Conservation (phyloP, 1,140 invertebrate genomes). For the Wasmannia auropunctata region DNA sequence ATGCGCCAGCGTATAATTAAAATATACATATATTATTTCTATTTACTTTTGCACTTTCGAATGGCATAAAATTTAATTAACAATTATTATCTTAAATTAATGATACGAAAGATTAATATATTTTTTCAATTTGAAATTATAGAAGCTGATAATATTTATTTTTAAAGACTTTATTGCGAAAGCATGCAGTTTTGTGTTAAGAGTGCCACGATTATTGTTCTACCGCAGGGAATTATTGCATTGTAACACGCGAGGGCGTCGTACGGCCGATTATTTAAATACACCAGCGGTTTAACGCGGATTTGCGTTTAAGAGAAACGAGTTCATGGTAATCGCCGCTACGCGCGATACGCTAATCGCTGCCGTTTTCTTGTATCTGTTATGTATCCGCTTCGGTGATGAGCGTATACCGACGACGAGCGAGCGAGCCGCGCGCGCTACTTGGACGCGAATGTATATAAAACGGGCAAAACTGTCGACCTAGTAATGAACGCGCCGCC, state of each 20-base stretch:
- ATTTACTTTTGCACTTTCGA: not conserved
- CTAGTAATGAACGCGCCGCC: slow-evolving; percentile 28
- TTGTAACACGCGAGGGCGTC: not conserved
- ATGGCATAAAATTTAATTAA: not conserved
- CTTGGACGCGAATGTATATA: not conserved
- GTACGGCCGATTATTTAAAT: slow-evolving; percentile 29
- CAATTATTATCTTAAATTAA: not conserved
- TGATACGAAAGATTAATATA: not conserved
- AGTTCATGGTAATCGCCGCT: slow-evolving; percentile 41
- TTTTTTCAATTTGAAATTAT: not conserved
- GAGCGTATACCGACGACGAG: slow-evolving; percentile 1
- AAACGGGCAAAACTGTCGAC: slow-evolving; percentile 25
- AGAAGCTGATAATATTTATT: not conserved
- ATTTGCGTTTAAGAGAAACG: slow-evolving; percentile 41
- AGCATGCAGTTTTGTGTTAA: not conserved
- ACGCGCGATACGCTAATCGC: slow-evolving; percentile 41
- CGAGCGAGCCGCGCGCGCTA: not conserved
- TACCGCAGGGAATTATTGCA: not conserved
- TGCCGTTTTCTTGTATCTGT: slow-evolving; percentile 38
- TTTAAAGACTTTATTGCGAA: not conserved
- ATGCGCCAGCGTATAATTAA: not conserved
- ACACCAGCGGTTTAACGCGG: slow-evolving; percentile 7
- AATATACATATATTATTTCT: not conserved
- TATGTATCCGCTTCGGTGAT: slow-evolving; percentile 31
- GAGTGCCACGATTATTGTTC: not conserved